Percentiles rank a stretch among this genome's conserved stretches.
These are phyloP conservation scores for Drosophila multiciliata DNA, from an alignment of 2,888 invertebrate species.

Conservation along the genomic window DNA sequence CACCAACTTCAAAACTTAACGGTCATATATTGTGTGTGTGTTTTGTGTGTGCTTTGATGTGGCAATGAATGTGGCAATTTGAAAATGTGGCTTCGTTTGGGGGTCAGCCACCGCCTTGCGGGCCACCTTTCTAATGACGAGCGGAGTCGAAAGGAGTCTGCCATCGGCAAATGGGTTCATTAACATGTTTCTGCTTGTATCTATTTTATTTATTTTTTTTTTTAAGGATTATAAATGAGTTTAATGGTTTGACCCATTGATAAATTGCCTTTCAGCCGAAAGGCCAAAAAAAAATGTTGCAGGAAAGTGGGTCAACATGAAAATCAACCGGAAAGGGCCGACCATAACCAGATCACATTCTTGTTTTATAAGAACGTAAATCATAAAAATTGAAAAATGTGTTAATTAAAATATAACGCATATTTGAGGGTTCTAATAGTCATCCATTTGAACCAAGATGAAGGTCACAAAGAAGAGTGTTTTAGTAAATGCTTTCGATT, in stretches of 20 bases:
- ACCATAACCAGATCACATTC: conserved; percentile 12
- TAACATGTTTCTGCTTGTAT: conserved; percentile 55
- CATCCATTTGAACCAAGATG: not conserved
- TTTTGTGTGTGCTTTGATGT: conserved; percentile 19
- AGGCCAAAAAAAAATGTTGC: conserved; percentile 8
- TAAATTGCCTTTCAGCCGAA: conserved; percentile 51
- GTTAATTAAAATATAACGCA: not conserved
- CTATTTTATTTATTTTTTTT: not conserved
- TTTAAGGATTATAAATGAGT: conserved; percentile 75
- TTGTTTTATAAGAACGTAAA: not conserved
- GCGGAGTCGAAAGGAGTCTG: conserved; percentile 57
- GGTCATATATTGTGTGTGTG: conserved; percentile 44
- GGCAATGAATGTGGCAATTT: conserved; percentile 35
- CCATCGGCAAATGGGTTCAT: conserved; percentile 56
- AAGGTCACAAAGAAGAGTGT: not conserved
- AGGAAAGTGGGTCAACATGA: conserved; percentile 35
- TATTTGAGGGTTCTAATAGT: not conserved
- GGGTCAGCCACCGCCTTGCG: conserved; percentile 76
- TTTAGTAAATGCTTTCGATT: not conserved
- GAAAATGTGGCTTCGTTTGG: conserved; percentile 52
- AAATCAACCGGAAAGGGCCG: not conserved
- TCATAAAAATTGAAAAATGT: not conserved
- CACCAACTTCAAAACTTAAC: conserved; percentile 26
- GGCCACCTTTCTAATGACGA: conserved; percentile 74
- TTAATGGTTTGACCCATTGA: conserved; percentile 64